These are phyloP conservation scores for Xenotilapia caudafasciata DNA, from an alignment of 2,113 vertebrate species.

Conservation along the genomic window DNA sequence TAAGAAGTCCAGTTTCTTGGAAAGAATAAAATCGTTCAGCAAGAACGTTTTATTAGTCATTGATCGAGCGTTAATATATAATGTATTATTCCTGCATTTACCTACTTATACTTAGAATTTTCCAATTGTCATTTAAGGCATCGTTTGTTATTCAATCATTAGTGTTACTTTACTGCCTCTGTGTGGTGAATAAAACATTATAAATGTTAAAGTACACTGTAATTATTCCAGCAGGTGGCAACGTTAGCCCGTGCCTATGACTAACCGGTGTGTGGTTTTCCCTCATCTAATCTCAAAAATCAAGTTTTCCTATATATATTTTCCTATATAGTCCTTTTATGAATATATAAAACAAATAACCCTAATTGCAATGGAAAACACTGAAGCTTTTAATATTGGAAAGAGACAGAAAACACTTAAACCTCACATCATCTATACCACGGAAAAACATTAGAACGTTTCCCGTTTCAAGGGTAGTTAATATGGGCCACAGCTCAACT, in stretches of 20 bases:
- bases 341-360: background rate
- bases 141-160: background rate
- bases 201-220: background rate
- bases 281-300: background rate
- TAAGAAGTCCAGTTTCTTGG: background rate
- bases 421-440: background rate
- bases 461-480: background rate
- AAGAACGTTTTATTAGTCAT: background rate
- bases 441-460: background rate
- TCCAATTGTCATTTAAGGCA: background rate
- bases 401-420: background rate
- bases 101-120: background rate
- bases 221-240: conserved; percentile 35
- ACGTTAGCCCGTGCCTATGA: background rate
- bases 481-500: background rate
- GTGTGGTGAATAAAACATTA: conserved; percentile 1
- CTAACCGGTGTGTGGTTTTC: background rate
- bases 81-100: background rate
- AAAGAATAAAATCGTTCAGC: background rate
- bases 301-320: background rate
- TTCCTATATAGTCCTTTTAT: background rate
- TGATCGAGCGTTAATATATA: background rate
- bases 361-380: background rate
- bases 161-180: conserved; percentile 23
- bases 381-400: background rate